A percentile compares a stretch with the other conserved stretches of the same genome.
Conservation (phyloP, 2,113 vertebrate species). For the Ageneiosus marmoratus region DNA sequence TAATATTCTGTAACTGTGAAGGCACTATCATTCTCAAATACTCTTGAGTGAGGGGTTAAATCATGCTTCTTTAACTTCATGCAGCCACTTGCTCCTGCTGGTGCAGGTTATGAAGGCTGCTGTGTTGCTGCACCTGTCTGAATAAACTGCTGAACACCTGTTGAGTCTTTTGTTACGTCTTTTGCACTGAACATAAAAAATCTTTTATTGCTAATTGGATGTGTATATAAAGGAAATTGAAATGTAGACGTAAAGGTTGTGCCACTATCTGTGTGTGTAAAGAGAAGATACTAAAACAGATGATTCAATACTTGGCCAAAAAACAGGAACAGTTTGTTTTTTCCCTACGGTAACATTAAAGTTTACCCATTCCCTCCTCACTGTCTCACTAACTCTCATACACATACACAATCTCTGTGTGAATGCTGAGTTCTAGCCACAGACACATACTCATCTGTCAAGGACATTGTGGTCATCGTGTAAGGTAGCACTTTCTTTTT, state of each 20-base stretch:
- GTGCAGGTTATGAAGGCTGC: not conserved
- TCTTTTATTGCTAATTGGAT: not conserved
- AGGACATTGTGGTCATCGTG: conserved; percentile 11
- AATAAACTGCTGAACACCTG: not conserved
- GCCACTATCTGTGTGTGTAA: conserved; percentile 13
- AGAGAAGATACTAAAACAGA: conserved; percentile 14
- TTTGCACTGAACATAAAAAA: not conserved
- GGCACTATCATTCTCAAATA: not conserved
- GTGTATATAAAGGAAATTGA: not conserved
- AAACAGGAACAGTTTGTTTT: conserved; percentile 19
- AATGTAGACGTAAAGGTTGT: not conserved
- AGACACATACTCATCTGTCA: conserved; percentile 21
- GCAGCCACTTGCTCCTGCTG: conserved; percentile 1
- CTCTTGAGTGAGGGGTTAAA: not conserved
- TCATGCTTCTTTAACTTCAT: conserved; percentile 1
- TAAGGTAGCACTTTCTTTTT: conserved; percentile 2
- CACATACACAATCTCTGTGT: conserved; percentile 7
- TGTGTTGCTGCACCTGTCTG: not conserved
- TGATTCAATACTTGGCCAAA: not conserved
- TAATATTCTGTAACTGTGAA: not conserved
- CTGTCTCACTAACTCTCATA: not conserved
- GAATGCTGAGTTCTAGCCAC: conserved; percentile 34
- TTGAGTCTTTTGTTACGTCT: not conserved
- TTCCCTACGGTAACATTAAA: conserved; percentile 9
- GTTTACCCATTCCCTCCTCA: conserved; percentile 23